Evolutionary conservation across 30 jellyfish, hydroid and myxozoan species (phyloP).

Genomic region (Mastigias papua): DNA sequence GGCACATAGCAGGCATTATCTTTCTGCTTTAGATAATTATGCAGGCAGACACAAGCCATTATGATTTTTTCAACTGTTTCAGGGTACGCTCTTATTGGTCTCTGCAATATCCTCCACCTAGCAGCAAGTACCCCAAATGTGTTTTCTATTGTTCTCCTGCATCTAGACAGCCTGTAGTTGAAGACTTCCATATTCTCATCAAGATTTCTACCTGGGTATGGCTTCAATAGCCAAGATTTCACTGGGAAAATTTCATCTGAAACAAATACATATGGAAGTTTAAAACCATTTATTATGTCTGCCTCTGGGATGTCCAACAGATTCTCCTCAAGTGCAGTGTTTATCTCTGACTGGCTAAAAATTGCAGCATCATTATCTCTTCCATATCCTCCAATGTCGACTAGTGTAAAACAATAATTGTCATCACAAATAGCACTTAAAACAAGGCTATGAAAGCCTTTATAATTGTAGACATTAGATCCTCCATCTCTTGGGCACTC

Average conservation of each 20-base stretch:
- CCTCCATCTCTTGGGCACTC: conserved; percentile 71
- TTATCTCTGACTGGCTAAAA: conserved; percentile 15
- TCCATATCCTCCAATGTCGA: conserved; percentile 70
- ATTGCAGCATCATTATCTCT: conserved; percentile 41
- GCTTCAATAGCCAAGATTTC: conserved; percentile 44
- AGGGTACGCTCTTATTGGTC: conserved; percentile 44
- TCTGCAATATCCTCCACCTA: conserved; percentile 69
- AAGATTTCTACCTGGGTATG: conserved; percentile 23
- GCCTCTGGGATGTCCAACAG: conserved; percentile 23
- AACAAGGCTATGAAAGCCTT: conserved; percentile 71
- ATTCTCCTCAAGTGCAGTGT: conserved; percentile 11
- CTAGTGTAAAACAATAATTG: conserved; percentile 67
- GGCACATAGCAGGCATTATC: conserved; percentile 66
- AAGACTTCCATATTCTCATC: background rate
- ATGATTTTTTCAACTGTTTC: conserved; percentile 33
- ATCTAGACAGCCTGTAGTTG: conserved; percentile 25
- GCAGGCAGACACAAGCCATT: conserved; percentile 59
- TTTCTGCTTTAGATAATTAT: conserved; percentile 38
- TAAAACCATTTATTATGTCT: background rate
- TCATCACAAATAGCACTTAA: conserved; percentile 85
- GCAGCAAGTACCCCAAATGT: conserved; percentile 63
- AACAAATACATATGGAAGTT: conserved; percentile 52
- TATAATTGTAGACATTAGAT: conserved; percentile 62
- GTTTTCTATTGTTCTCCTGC: conserved; percentile 39
- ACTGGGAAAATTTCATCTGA: conserved; percentile 38